Evolutionary conservation across 2,888 invertebrate genomes (phyloP), one percentile per base, ranked within the genome.

Genomic region (Lissonota sp.): DNA sequence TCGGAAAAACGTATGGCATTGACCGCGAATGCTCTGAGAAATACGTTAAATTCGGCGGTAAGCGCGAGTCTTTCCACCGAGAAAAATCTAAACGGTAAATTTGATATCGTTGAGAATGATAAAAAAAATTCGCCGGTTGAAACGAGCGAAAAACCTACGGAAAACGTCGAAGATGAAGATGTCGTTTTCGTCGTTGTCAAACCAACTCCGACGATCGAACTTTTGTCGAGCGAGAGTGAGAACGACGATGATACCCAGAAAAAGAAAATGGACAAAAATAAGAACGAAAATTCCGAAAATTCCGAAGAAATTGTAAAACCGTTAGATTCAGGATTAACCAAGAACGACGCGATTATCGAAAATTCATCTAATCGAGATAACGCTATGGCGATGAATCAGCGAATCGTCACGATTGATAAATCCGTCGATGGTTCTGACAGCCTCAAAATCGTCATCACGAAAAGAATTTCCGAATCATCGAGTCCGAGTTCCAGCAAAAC

Each of bases 121-220:
- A 53, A 60, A 7, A 57, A 77, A 26, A 62, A 55, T 49, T 10
- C 53, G 8, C n/a, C 51, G 8, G 79, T 71, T 0, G 60, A 86
- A 62, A 86, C 86, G 44, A 80, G 79, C 57, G 10, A 16, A 39
- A 74, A 66, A 69, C 10, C 55, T 0, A 16, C 12, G 12, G 75
- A 80, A 26, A 81, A 81, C 49, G 86, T 82, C 5, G 90, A 91
- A 3, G 92, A 92, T 57, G 92, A 92, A 82, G 92, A 92, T 78
- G 91, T 92, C n/a, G 91, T 91, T 46, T 85, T 92, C 44, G 90
- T 92, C 3, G 88, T 92, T 14, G 75, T 58, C 4, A 87, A 91
- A 44, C 91, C 92, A 14, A 91, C 91, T 5, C 90, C 92, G 4
- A 90, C 90, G 7, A 92, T 92, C 46, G 92, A 92, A 74, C 82